Conservation (phyloP, 92 coral and sea anemone genomes). For the Porites evermanni region DNA sequence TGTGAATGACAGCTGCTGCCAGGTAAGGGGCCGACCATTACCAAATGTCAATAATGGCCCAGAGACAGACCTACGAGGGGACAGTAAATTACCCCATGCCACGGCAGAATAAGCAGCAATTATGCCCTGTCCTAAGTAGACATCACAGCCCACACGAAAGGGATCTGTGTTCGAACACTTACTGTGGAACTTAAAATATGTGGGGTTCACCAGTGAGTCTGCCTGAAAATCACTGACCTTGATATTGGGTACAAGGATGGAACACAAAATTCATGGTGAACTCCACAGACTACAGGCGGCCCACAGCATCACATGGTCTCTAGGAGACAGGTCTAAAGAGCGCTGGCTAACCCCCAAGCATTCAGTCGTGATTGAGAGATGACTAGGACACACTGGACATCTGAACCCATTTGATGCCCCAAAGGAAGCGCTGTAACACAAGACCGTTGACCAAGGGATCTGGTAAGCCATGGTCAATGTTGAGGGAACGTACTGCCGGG, state of each 20-base stretch:
- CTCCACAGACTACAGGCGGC: neutral
- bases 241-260: neutral
- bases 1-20: too few species aligned
- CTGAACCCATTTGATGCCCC: too few species aligned
- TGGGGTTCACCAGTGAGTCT: neutral
- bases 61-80: too few species aligned
- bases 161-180: slow-evolving; percentile 1
- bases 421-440: neutral
- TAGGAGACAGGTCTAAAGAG: neutral
- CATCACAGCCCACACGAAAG: neutral
- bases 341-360: too few species aligned
- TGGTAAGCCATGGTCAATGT: neutral
- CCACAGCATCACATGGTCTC: neutral
- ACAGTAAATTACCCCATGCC: too few species aligned
- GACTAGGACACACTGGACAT: too few species aligned
- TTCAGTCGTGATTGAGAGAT: too few species aligned
- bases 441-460: slow-evolving; percentile 2
- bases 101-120: too few species aligned
- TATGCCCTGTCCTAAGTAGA: too few species aligned
- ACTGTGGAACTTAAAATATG: neutral
- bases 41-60: too few species aligned
- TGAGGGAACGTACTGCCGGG: neutral
- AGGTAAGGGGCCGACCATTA: too few species aligned
- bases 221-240: slow-evolving; percentile 4
- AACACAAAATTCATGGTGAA: neutral